Conservation (phyloP, 1,140 invertebrate species). For the Glossosoma conforme region DNA sequence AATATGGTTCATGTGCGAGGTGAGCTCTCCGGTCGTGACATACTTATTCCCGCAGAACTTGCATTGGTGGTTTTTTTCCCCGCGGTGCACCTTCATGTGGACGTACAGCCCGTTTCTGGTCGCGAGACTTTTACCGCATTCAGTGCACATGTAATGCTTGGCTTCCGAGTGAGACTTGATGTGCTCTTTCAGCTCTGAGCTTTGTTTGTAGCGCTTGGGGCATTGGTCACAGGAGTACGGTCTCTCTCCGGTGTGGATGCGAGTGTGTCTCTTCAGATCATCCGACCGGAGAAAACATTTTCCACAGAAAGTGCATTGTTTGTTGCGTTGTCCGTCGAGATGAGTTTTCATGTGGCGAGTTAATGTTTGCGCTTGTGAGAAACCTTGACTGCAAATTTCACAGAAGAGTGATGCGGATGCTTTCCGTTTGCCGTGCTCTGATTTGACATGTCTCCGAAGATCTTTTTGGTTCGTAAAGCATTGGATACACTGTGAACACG, state of each 20-base stretch:
- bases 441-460: conserved; percentile 18
- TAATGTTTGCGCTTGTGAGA: conserved; percentile 38
- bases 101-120: conserved; percentile 29
- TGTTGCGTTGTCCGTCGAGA: conserved; percentile 22
- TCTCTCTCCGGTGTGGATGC: conserved; percentile 57
- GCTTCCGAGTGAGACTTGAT: conserved; percentile 56
- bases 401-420: conserved; percentile 6
- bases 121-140: conserved; percentile 50
- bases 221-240: conserved; percentile 49
- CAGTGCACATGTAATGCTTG: conserved; percentile 57
- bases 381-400: conserved; percentile 36
- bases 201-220: conserved; percentile 41
- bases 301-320: conserved; percentile 30
- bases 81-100: conserved; percentile 29
- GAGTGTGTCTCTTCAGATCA: conserved; percentile 42
- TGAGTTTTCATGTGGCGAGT: conserved; percentile 42
- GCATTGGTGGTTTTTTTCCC: conserved; percentile 28
- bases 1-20: conserved; percentile 29
- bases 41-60: conserved; percentile 26
- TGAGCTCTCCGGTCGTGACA: conserved; percentile 45
- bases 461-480: conserved; percentile 14
- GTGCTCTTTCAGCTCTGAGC: conserved; percentile 51
- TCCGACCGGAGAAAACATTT: conserved; percentile 31
- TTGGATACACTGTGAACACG: conserved; percentile 19
- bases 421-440: conserved; percentile 9